Base-by-base conservation (phyloP, 2,888 invertebrate species). In the Phanerotoma sp. region DNA sequence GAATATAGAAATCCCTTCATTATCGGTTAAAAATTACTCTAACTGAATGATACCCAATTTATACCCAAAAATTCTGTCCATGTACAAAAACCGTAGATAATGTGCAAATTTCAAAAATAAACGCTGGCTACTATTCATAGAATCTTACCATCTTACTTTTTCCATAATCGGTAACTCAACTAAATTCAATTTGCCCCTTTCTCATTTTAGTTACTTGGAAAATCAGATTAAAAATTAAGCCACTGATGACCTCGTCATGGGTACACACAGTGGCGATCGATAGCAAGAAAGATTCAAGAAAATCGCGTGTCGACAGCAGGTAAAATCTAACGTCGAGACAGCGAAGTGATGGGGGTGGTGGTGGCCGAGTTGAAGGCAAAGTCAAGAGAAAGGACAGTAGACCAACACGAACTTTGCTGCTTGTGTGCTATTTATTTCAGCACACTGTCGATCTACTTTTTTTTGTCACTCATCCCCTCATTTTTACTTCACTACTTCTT, bases 241-340 rank as follows among this genome's bases (percentile, higher is more conserved):
- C 32, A 41, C 30, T 44, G 44, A 20, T 33, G 44, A 49, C 51
- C 54, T 52, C 51, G 37, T n/a, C 33, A 30, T 45, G 16, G 22
- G 38, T 11, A 13, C 13, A 35, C 13, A 32, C 35, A 38, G 42
- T 47, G n/a, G n/a, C 46, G 54, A 54, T 57, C 54, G 49, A 45
- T 48, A 42, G n/a, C 21, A 52, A 48, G 35, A 53, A 55, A 48
- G 58, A 60, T 53, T 60, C 44, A 55, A 54, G 47, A 46, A 46
- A 32, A 33, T 55, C 55, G 55, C 55, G 55, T 55, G 55, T 40
- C 33, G 46, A 50, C 50, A 45, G 33, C 32, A 50, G 21, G 45
- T 55, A 25, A 33, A 50, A 45, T 37, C 40, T 50, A 40, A 38
- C 18, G 38, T 49, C 37, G 38, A 55, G 49, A 45, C 49, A 6